Evolutionary conservation across 2,113 vertebrate genomes (phyloP).

Genomic region (Perognathus longimembris): DNA sequence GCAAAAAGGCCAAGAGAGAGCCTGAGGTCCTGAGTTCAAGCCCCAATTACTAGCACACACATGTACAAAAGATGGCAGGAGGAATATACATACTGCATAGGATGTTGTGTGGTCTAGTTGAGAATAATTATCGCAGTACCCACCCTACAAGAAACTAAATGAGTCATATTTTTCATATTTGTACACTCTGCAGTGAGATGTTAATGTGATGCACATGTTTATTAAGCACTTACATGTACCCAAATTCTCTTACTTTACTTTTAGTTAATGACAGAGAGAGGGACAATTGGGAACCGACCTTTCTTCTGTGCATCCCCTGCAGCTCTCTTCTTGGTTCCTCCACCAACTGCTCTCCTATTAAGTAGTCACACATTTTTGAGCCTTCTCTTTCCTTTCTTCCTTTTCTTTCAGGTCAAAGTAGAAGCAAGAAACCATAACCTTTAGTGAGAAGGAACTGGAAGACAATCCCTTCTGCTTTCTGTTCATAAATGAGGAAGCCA

Average conservation of each 20-base stretch:
- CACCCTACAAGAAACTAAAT: background rate
- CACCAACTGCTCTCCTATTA: background rate
- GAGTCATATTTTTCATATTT: background rate
- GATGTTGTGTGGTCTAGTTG: background rate
- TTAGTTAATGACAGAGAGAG: background rate
- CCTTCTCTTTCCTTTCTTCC: background rate
- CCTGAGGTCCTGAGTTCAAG: too few species aligned
- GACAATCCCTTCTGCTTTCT: background rate
- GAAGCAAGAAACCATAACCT: constrained; percentile 1
- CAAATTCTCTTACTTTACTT: background rate
- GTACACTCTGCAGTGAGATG: background rate
- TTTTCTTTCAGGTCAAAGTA: background rate
- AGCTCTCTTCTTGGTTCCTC: background rate
- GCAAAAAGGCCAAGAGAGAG: too few species aligned
- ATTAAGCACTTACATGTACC: too few species aligned
- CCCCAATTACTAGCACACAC: too few species aligned
- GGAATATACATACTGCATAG: background rate
- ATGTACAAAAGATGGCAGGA: background rate
- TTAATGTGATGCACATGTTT: background rate
- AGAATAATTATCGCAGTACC: background rate
- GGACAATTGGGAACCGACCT: background rate
- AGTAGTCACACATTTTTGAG: background rate
- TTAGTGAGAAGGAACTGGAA: background rate
- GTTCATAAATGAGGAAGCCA: background rate
- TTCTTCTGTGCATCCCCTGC: background rate